phyloP scores from a whole-genome alignment of 1,140 invertebrate genomes.

The Micrasema longulum region DNA sequence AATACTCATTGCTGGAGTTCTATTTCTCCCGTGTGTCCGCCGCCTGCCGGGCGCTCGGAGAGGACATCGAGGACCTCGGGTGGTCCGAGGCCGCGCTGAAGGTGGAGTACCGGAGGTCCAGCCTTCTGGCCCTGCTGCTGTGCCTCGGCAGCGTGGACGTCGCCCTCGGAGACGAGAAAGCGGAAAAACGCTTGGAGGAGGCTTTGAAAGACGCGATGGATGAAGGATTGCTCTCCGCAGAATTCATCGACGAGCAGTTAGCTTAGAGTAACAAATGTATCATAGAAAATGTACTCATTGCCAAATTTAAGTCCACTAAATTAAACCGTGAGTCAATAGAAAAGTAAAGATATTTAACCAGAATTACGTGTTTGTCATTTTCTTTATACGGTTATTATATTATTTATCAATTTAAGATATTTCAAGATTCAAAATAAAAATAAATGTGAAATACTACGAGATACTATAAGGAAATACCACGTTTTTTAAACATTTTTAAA shows the following conservation, averaged over 20 bases:
- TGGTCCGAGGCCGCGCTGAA: constrained; percentile 70
- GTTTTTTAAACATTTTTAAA: too few species aligned
- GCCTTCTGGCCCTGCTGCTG: constrained; percentile 78
- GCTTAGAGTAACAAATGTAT: too few species aligned
- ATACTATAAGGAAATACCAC: too few species aligned
- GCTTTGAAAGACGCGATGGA: constrained; percentile 65
- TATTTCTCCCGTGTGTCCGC: constrained; percentile 76
- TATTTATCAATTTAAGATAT: too few species aligned
- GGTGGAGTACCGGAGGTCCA: constrained; percentile 77
- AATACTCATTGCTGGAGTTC: constrained; percentile 72
- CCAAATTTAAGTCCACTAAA: too few species aligned
- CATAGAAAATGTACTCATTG: too few species aligned
- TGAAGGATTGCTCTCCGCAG: constrained; percentile 56
- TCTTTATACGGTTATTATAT: too few species aligned
- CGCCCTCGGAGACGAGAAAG: constrained; percentile 74
- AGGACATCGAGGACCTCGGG: constrained; percentile 71
- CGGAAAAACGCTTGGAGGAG: constrained; percentile 74
- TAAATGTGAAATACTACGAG: too few species aligned
- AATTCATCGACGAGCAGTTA: constrained; percentile 50
- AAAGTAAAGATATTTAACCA: too few species aligned
- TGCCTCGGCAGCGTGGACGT: constrained; percentile 86
- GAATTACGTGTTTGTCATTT: too few species aligned
- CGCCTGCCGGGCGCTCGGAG: constrained; percentile 68
- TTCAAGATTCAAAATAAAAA: too few species aligned
- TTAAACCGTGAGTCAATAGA: too few species aligned